Evolutionary conservation across 2,888 invertebrate species (phyloP).

Genomic region (Norana najaformis): DNA sequence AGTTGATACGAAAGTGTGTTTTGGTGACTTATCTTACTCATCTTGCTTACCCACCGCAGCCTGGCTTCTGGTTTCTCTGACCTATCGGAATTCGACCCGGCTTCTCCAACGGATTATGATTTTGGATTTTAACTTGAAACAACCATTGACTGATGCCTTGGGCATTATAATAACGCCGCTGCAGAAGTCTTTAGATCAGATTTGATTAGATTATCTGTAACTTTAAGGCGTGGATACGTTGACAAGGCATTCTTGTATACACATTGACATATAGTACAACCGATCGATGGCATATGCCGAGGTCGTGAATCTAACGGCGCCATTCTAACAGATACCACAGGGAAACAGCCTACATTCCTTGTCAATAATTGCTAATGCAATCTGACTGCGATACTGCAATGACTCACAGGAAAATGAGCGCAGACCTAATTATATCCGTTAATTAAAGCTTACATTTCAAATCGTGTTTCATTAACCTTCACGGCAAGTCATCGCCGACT

Average conservation of each 20-base stretch:
- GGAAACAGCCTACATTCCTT: neutral
- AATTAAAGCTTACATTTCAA: conserved; percentile 5
- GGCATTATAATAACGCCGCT: too few relatives aligned
- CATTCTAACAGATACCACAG: neutral
- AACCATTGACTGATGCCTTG: too few relatives aligned
- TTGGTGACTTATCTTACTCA: too few relatives aligned
- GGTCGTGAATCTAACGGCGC: neutral
- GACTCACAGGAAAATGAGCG: neutral
- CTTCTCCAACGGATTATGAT: too few relatives aligned
- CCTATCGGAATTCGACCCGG: too few relatives aligned
- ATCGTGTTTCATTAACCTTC: neutral
- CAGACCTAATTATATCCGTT: neutral
- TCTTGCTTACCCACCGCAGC: too few relatives aligned
- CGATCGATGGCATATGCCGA: neutral
- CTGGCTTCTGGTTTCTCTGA: too few relatives aligned
- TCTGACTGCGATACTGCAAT: neutral
- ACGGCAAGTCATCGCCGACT: neutral
- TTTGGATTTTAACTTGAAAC: too few relatives aligned
- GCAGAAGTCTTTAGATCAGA: too few relatives aligned
- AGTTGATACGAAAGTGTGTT: neutral
- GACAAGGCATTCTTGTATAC: neutral
- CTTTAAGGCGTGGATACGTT: too few relatives aligned
- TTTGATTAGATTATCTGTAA: too few relatives aligned
- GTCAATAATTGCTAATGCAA: neutral
- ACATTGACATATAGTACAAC: neutral